A percentile compares a stretch with the other conserved stretches of the same genome.
Evolutionary conservation across 2,797 vertebrate genomes (phyloP).

Genomic region (Sparidentex hasta): DNA sequence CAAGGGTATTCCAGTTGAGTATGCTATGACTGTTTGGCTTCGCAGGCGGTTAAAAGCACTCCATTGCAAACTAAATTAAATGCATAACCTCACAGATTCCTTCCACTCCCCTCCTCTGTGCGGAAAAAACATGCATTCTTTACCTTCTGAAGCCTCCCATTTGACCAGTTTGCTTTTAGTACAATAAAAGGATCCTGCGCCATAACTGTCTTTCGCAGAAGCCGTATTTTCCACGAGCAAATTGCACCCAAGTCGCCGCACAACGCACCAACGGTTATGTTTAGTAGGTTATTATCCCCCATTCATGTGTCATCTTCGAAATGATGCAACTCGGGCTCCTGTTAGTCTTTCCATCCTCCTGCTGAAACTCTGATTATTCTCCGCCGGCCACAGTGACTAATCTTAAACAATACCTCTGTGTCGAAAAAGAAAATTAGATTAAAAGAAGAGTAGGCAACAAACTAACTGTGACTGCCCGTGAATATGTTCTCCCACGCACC

Average conservation of each 20-base stretch:
- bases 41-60: conserved; percentile 19
- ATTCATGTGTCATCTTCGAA: conserved; percentile 48
- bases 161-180: conserved; percentile 48
- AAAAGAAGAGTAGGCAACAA: conserved; percentile 56
- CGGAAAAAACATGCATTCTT: conserved; percentile 27
- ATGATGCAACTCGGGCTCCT: conserved; percentile 35
- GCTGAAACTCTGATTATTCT: conserved; percentile 60
- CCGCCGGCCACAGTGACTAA: conserved; percentile 43
- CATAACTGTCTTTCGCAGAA: conserved; percentile 24
- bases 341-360: conserved; percentile 27
- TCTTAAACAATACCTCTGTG: conserved; percentile 59
- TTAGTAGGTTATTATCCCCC: conserved; percentile 33
- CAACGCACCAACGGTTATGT: conserved; percentile 28
- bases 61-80: conserved; percentile 36
- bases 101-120: conserved; percentile 14
- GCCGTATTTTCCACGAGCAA: conserved; percentile 36
- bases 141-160: conserved; percentile 16
- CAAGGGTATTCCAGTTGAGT: conserved; percentile 43
- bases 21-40: conserved; percentile 33
- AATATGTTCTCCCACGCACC: too few relatives aligned
- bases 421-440: conserved; percentile 59
- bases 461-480: conserved; percentile 36
- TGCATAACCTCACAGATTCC: conserved; percentile 5
- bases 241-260: conserved; percentile 29
- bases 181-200: conserved; percentile 11